These are phyloP conservation scores for Yponomeuta evonymella DNA, from an alignment of 2,888 invertebrate species.

Conservation along the genomic window DNA sequence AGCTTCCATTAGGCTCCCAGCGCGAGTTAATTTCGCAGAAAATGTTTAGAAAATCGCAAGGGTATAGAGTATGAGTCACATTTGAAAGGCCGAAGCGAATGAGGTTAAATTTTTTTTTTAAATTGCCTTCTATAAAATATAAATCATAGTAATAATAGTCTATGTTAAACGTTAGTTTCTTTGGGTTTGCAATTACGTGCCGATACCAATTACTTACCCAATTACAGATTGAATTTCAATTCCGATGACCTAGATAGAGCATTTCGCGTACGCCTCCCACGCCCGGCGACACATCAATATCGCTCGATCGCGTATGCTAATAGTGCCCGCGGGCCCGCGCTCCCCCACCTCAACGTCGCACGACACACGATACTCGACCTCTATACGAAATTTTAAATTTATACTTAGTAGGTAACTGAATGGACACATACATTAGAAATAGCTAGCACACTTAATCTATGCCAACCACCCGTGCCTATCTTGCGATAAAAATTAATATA, in stretches of 20 bases:
- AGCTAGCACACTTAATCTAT: background rate
- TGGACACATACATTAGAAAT: background rate
- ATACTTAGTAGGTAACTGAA: background rate
- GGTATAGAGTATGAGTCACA: conserved; percentile 8
- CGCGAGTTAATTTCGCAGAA: conserved; percentile 9
- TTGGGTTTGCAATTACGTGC: conserved; percentile 55
- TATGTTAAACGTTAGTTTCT: conserved; percentile 49
- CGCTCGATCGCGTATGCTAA: conserved; percentile 26
- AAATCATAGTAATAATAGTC: conserved; percentile 57
- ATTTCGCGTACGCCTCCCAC: conserved; percentile 60
- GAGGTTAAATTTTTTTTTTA: conserved; percentile 23
- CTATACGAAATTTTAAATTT: background rate
- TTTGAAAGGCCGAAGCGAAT: conserved; percentile 6
- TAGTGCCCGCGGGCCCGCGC: conserved; percentile 40
- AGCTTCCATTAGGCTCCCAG: conserved; percentile 8
- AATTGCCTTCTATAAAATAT: conserved; percentile 58
- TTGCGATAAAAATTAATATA: background rate
- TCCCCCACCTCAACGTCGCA: background rate
- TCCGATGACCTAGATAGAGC: conserved; percentile 52
- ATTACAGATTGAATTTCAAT: conserved; percentile 35
- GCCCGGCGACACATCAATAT: conserved; percentile 42
- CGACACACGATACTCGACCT: background rate
- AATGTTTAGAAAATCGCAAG: conserved; percentile 13
- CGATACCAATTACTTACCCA: conserved; percentile 48
- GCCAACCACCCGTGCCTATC: background rate